Evolutionary conservation across 2,113 vertebrate species (phyloP).

Genomic region (Chionodraco myersi): DNA sequence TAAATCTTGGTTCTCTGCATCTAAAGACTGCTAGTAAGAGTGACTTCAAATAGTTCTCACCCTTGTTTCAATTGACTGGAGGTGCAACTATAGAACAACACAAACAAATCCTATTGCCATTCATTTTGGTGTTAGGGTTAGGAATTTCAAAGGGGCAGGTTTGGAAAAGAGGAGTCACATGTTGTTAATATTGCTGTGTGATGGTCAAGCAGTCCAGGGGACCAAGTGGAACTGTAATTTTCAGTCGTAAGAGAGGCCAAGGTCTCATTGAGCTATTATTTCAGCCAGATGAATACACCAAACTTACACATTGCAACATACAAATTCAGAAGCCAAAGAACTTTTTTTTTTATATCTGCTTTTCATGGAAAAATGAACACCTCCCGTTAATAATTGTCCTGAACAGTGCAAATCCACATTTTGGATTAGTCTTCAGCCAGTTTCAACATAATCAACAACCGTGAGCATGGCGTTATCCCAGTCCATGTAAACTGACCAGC

Average conservation of each 20-base stretch:
- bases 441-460: slow-evolving; percentile 11
- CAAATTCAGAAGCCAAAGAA: slow-evolving; percentile 3
- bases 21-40: slow-evolving; percentile 49
- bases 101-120: slow-evolving; percentile 40
- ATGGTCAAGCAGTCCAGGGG: slow-evolving; percentile 46
- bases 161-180: slow-evolving; percentile 59
- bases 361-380: neutral
- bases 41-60: slow-evolving; percentile 35
- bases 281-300: slow-evolving; percentile 9
- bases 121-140: slow-evolving; percentile 24
- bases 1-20: slow-evolving; percentile 66
- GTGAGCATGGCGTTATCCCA: neutral
- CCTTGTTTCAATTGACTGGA: slow-evolving; percentile 4
- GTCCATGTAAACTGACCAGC: slow-evolving; percentile 34
- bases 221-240: slow-evolving; percentile 17
- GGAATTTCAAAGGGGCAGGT: slow-evolving; percentile 38
- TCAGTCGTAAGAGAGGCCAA: neutral
- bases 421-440: slow-evolving; percentile 21
- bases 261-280: neutral
- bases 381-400: neutral
- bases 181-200: slow-evolving; percentile 66
- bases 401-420: neutral
- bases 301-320: slow-evolving; percentile 17
- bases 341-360: neutral
- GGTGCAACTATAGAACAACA: slow-evolving; percentile 30